Conservation (phyloP, 2,113 vertebrate species). For the Atherinomorus stipes region DNA sequence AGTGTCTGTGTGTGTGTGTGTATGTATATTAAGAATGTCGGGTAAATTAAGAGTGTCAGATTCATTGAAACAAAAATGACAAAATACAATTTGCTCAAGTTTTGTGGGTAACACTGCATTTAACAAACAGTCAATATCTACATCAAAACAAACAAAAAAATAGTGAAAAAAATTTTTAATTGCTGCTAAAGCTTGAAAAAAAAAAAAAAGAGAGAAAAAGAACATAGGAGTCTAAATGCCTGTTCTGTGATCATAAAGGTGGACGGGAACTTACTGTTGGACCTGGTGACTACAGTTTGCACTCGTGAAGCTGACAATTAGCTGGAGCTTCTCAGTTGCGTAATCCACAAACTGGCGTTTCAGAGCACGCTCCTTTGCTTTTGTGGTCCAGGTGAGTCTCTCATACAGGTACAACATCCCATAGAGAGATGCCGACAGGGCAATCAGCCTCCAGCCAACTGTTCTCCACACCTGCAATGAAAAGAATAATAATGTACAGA, state of each 20-base stretch:
- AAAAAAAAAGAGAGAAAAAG: too few species aligned
- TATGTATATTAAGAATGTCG: slow-evolving; percentile 8
- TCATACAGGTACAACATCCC: slow-evolving; percentile 93
- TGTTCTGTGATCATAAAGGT: neutral
- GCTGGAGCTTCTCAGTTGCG: slow-evolving; percentile 92
- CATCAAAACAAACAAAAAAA: neutral
- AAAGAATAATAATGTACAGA: too few species aligned
- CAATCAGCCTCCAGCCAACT: slow-evolving; percentile 93
- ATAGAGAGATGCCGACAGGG: slow-evolving; percentile 88
- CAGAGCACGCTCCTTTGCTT: slow-evolving; percentile 91
- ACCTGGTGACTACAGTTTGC: slow-evolving; percentile 98
- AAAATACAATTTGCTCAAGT: neutral
- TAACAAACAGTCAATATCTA: neutral
- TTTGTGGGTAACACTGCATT: neutral
- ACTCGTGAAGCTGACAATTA: slow-evolving; percentile 94
- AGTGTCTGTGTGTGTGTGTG: neutral
- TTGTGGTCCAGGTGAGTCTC: slow-evolving; percentile 93
- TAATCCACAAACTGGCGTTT: slow-evolving; percentile 98
- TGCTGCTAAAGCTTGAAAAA: neutral
- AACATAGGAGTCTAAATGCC: neutral
- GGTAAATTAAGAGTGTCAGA: neutral
- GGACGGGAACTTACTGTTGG: slow-evolving; percentile 90
- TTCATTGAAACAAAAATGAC: neutral
- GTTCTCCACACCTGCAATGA: slow-evolving; percentile 87
- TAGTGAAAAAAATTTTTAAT: neutral